Base-by-base conservation (phyloP, 2,888 invertebrate genomes). In the Lottia gigantea region DNA sequence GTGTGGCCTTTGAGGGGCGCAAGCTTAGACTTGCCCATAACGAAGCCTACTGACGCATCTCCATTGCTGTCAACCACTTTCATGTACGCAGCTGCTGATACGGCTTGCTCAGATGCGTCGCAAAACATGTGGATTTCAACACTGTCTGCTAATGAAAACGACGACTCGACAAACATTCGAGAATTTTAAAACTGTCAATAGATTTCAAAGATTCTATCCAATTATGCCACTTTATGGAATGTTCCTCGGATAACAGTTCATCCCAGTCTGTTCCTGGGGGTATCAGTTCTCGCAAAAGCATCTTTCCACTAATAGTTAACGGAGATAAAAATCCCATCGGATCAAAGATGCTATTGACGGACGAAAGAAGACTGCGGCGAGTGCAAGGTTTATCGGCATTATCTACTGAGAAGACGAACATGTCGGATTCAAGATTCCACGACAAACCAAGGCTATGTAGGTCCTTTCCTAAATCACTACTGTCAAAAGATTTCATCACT, bases 21-120 rank as follows among this genome's bases (percentile, higher is more conserved):
- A 14, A 77, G 63, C 55, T 71, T 74, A 12, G 75, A 46, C 62
- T 74, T 78, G 23, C 79, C 76, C 67, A 72, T 67, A 6, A 76
- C 14, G 67, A 76, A 75, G 7, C 69, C 61, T 14, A 72, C 19
- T 12, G 67, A 23, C 12, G 11, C 40, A 14, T 64, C 19, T 14
- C 67, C 66, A 23, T 63, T 64, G n/a, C 19, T n/a, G 26, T 75
- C 68, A 15, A 19, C 40, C 25, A 63, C 46, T 62, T 55, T 47
- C 12, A 76, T 23, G 64, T 72, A 75, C 7, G 69, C 70, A 16
- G 46, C 71, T n/a, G 65, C 71, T 16, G 71, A 64, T 55, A 69
- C 71, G 3, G 73, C 74, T 46, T 66, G 45, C 23, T 67, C 71
- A 11, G 73, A 71, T 11, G 75, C 72, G 66, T 75, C 75, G 6